Evolutionary conservation across 2,888 invertebrate species (phyloP).

Genomic region (Andrena marginata): DNA sequence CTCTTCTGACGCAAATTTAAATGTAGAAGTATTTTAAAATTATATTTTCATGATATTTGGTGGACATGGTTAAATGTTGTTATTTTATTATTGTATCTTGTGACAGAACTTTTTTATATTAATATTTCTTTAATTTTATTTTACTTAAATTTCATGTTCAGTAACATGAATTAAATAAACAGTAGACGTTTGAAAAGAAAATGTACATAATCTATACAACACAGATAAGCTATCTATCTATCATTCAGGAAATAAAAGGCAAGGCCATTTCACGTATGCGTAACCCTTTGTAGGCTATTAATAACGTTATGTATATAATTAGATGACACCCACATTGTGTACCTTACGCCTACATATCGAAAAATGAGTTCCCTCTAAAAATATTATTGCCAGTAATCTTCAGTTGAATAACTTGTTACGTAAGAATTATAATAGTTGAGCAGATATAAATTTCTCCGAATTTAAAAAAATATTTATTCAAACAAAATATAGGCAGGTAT

Average conservation of each 20-base stretch:
- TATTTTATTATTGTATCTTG: too few relatives aligned
- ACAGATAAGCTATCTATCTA: neutral
- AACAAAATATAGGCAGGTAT: too few relatives aligned
- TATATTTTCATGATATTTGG: too few relatives aligned
- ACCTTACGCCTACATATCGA: constrained; percentile 49
- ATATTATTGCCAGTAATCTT: constrained; percentile 31
- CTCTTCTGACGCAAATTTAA: too few relatives aligned
- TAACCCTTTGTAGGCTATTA: constrained; percentile 49
- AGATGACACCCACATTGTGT: constrained; percentile 27
- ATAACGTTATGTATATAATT: constrained; percentile 59
- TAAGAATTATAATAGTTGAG: too few relatives aligned
- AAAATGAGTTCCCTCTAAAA: constrained; percentile 45
- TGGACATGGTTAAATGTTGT: too few relatives aligned
- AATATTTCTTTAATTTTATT: neutral
- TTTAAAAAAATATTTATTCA: too few relatives aligned
- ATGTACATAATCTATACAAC: neutral
- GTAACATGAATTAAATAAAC: neutral
- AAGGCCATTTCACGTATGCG: constrained; percentile 6
- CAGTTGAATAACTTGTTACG: neutral
- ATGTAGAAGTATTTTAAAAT: too few relatives aligned
- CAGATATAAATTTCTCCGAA: too few relatives aligned
- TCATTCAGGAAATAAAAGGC: neutral
- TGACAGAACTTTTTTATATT: neutral
- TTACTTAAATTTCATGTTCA: neutral
- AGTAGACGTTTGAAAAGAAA: neutral